phyloP scores from a whole-genome alignment of 2,888 invertebrate species.

The Cotesia congregata region DNA sequence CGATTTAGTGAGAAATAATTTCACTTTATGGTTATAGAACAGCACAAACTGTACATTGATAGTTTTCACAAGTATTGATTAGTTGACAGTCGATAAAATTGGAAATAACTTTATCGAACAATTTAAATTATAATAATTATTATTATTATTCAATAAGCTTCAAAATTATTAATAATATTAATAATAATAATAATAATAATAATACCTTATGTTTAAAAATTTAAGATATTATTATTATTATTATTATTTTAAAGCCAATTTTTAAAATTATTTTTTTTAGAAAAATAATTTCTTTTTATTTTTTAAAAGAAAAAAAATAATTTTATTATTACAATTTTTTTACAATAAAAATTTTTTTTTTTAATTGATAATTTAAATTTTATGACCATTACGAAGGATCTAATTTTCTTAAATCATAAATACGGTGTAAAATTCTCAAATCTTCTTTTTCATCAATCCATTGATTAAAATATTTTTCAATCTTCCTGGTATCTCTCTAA shows the following conservation, averaged over 20 bases:
- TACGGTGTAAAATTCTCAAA: conserved; percentile 54
- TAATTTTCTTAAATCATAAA: conserved; percentile 44
- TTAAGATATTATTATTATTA: no score
- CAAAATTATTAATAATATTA: no score
- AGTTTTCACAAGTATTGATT: background rate
- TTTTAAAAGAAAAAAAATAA: no score
- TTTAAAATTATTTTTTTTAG: no score
- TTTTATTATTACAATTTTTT: background rate
- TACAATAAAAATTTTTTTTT: background rate
- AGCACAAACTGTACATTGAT: conserved; percentile 33
- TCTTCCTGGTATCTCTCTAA: conserved; percentile 50
- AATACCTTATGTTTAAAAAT: no score
- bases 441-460: conserved; percentile 55
- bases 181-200: no score
- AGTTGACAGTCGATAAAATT: background rate
- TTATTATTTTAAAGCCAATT: no score
- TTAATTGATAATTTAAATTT: no score
- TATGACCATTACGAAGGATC: background rate
- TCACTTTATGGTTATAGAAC: conserved; percentile 30
- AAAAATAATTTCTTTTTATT: no score
- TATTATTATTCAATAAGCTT: no score
- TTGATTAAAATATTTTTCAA: conserved; percentile 50
- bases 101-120: no score
- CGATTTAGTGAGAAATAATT: conserved; percentile 1
- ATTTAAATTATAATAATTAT: no score